Evolutionary conservation across 2,888 invertebrate genomes (phyloP).

Genomic region (Coelinius sp.): DNA sequence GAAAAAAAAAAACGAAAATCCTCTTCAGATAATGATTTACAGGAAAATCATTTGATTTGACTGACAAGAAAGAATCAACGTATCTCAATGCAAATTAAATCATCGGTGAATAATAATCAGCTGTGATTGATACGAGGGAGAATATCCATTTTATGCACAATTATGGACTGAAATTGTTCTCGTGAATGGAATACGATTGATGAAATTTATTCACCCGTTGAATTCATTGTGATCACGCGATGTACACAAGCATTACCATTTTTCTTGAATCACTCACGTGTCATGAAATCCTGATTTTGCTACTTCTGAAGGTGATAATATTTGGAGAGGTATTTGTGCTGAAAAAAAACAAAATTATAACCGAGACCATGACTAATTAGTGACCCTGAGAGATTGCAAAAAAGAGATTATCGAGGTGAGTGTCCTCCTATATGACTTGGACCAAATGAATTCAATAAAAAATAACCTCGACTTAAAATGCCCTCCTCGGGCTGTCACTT

Average conservation of each 20-base stretch:
- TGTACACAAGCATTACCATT: not conserved
- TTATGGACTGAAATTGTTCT: not conserved
- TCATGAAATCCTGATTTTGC: not conserved
- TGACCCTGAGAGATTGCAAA: not conserved
- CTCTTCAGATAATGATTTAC: not conserved
- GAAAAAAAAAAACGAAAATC: not conserved
- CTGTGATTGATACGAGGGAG: not conserved
- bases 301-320: not conserved
- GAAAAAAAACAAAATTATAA: not conserved
- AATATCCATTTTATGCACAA: not conserved
- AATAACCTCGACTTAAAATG: too few relatives aligned
- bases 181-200: not conserved
- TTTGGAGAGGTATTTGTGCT: not conserved
- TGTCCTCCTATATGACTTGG: not conserved
- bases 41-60: not conserved
- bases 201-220: not conserved
- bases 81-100: not conserved
- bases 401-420: not conserved
- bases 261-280: not conserved
- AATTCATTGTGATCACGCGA: not conserved
- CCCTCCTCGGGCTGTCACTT: too few relatives aligned
- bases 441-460: too few relatives aligned
- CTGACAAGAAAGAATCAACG: not conserved
- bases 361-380: not conserved
- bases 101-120: not conserved